phyloP scores from a whole-genome alignment of 2,888 invertebrate species.

The Thysanoteuthis rhombus region DNA sequence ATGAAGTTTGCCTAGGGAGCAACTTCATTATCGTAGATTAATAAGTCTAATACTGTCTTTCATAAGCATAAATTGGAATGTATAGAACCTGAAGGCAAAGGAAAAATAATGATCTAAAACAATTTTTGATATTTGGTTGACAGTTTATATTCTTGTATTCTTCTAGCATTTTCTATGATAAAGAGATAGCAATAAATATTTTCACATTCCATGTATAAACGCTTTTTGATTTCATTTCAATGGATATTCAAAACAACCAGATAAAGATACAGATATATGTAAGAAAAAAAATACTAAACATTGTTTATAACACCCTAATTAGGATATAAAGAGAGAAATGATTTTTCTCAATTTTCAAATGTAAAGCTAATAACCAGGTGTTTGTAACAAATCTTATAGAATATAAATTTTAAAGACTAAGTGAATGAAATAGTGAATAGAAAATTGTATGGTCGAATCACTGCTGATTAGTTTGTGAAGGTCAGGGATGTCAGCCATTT shows the following conservation, averaged over 20 bases:
- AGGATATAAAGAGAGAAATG: too few relatives aligned
- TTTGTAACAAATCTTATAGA: background rate
- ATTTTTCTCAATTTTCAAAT: background rate
- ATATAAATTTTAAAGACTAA: too few relatives aligned
- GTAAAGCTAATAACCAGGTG: background rate
- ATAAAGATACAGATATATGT: too few relatives aligned
- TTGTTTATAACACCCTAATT: too few relatives aligned
- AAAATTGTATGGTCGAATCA: background rate
- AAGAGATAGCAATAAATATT: background rate
- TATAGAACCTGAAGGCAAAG: background rate
- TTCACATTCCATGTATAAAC: background rate
- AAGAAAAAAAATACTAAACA: too few relatives aligned
- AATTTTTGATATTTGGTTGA: background rate
- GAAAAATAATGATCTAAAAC: background rate
- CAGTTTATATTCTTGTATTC: background rate
- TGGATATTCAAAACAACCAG: background rate
- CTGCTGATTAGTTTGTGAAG: background rate
- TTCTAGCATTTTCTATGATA: background rate
- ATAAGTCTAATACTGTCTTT: background rate
- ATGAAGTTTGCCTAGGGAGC: background rate
- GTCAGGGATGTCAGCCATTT: too few relatives aligned
- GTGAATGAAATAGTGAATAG: too few relatives aligned
- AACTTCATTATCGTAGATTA: background rate
- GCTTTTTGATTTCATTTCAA: background rate
- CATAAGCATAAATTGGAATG: background rate